Evolutionary conservation across 1,140 invertebrate genomes (phyloP).

Genomic region (Hetaerina americana): DNA sequence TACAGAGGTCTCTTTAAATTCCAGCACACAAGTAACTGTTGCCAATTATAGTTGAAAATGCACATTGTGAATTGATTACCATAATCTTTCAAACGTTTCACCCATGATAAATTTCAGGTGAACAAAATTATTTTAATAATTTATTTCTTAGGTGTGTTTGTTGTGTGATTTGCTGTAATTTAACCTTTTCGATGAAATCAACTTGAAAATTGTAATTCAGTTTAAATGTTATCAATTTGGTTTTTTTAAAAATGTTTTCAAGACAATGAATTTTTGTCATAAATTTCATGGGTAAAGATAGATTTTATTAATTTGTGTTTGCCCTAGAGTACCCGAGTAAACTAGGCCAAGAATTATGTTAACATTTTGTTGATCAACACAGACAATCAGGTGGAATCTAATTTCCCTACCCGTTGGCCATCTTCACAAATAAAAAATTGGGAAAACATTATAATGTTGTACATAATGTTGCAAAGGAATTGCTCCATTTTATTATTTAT

Average conservation of each 20-base stretch:
- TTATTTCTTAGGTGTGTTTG: no score
- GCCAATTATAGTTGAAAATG: background rate
- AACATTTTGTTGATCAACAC: background rate
- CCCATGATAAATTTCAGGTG: background rate
- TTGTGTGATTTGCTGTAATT: no score
- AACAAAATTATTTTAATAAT: no score
- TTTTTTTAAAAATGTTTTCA: background rate
- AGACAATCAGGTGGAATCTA: background rate
- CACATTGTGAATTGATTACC: background rate
- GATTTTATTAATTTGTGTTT: background rate
- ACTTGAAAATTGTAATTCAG: no score
- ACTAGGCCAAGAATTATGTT: background rate
- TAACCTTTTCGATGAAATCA: no score
- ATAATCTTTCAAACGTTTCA: background rate
- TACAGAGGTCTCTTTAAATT: background rate
- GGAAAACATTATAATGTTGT: background rate
- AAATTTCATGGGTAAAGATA: background rate
- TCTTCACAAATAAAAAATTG: background rate
- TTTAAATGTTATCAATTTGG: no score
- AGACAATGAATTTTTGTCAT: no score
- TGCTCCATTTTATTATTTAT: background rate
- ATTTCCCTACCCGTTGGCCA: background rate
- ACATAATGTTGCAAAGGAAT: background rate
- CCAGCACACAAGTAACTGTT: background rate
- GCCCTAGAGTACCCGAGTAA: background rate